Evolutionary conservation across 2,113 vertebrate species (phyloP).

Genomic region (Platichthys stellatus): DNA sequence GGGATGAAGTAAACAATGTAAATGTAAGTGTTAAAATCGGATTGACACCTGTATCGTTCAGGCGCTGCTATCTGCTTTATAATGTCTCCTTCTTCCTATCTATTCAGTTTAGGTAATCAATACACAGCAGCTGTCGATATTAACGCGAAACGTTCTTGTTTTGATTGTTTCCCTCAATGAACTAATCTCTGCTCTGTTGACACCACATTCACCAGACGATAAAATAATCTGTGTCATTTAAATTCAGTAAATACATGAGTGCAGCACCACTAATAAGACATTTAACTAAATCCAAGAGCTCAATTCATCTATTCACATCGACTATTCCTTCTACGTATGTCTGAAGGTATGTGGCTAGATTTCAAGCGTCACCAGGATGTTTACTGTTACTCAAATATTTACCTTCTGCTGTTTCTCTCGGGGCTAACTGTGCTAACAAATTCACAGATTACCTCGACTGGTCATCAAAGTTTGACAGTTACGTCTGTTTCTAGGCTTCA

Average conservation of each 20-base stretch:
- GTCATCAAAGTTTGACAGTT: too few species aligned
- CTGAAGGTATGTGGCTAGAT: background rate
- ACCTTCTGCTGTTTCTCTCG: background rate
- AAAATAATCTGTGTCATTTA: background rate
- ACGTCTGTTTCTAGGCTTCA: too few species aligned
- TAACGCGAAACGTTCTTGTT: background rate
- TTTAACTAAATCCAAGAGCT: background rate
- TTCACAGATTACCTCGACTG: background rate
- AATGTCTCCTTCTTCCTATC: background rate
- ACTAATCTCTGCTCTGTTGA: background rate
- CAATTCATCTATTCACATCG: background rate
- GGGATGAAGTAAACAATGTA: background rate
- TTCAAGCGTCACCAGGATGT: background rate
- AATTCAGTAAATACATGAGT: background rate
- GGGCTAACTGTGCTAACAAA: background rate
- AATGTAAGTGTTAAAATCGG: background rate
- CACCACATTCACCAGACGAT: background rate
- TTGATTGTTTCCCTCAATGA: background rate
- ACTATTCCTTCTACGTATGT: background rate
- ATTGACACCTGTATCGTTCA: slow-evolving; percentile 4
- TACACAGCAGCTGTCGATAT: background rate
- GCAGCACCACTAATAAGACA: background rate
- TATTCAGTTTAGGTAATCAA: background rate
- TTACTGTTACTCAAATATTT: background rate
- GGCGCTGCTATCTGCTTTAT: slow-evolving; percentile 2